These are phyloP conservation scores for Lutjanus argentimaculatus DNA, from an alignment of 2,797 vertebrate species.

Conservation along the genomic window DNA sequence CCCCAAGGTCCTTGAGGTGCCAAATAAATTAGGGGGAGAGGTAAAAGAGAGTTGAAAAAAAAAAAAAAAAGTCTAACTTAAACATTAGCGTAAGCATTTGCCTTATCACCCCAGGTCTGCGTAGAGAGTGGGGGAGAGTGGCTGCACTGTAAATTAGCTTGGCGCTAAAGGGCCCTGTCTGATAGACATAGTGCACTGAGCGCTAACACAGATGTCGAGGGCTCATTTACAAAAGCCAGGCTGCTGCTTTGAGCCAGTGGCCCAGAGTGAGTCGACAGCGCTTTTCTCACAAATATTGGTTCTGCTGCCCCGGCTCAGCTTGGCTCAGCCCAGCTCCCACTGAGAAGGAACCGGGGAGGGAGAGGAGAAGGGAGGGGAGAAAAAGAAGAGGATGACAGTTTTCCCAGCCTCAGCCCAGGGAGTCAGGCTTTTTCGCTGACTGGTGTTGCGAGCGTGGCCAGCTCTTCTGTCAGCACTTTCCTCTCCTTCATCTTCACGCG, in stretches of 20 bases:
- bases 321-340: conserved; percentile 76
- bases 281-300: conserved; percentile 83
- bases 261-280: conserved; percentile 75
- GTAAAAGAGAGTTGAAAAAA: conserved; percentile 30
- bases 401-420: conserved; percentile 84
- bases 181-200: conserved; percentile 73
- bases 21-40: conserved; percentile 70
- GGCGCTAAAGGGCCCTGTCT: conserved; percentile 75
- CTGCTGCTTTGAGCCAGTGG: conserved; percentile 76
- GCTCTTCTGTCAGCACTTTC: conserved; percentile 92
- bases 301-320: conserved; percentile 76
- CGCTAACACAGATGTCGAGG: conserved; percentile 84
- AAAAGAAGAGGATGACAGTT: conserved; percentile 84
- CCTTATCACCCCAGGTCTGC: conserved; percentile 72
- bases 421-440: conserved; percentile 85
- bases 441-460: conserved; percentile 87
- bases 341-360: conserved; percentile 67
- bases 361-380: conserved; percentile 46
- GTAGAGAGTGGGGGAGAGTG: conserved; percentile 52
- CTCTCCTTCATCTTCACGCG: conserved; percentile 94
- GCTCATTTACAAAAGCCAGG: conserved; percentile 83
- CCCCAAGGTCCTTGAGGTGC: conserved; percentile 60
- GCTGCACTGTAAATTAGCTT: conserved; percentile 78
- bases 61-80: conserved; percentile 51
- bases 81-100: conserved; percentile 79